Evolutionary conservation across 2,113 vertebrate genomes (phyloP).

Genomic region (Notarius quadriscutis): DNA sequence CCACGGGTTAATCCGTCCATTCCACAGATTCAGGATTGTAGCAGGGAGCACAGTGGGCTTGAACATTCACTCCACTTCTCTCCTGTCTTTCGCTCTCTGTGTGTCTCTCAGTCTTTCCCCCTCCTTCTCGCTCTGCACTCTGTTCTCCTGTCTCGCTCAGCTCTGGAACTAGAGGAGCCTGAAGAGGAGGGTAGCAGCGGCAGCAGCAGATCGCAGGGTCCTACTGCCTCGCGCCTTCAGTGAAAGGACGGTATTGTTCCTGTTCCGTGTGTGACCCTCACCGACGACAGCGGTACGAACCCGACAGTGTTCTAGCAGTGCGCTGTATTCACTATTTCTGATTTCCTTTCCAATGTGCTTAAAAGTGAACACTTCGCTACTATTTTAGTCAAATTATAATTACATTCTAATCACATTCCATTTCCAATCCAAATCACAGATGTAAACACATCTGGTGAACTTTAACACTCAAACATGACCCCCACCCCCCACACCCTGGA

Average conservation of each 20-base stretch:
- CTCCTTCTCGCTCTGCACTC: conserved; percentile 53
- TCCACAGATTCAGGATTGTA: conserved; percentile 58
- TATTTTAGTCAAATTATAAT: background rate
- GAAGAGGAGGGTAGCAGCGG: conserved; percentile 50
- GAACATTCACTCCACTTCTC: conserved; percentile 62
- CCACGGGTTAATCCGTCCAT: conserved; percentile 65
- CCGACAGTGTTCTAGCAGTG: background rate
- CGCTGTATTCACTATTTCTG: no score
- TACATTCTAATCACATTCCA: background rate
- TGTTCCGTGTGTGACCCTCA: conserved; percentile 27
- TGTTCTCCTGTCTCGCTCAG: conserved; percentile 60
- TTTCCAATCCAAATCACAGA: background rate
- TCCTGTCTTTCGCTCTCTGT: conserved; percentile 56
- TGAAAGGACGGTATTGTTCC: conserved; percentile 57
- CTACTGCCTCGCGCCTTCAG: conserved; percentile 62
- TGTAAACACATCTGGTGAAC: background rate
- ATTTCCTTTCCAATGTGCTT: no score
- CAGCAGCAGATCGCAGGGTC: conserved; percentile 67
- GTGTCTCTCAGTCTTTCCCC: conserved; percentile 56
- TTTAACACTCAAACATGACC: background rate
- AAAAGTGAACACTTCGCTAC: background rate
- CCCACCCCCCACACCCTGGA: background rate
- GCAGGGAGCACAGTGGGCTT: conserved; percentile 63
- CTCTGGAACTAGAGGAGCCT: conserved; percentile 67
- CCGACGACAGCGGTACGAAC: background rate